Conservation (phyloP, 2,797 vertebrate species). For the Silurus aristotelis region DNA sequence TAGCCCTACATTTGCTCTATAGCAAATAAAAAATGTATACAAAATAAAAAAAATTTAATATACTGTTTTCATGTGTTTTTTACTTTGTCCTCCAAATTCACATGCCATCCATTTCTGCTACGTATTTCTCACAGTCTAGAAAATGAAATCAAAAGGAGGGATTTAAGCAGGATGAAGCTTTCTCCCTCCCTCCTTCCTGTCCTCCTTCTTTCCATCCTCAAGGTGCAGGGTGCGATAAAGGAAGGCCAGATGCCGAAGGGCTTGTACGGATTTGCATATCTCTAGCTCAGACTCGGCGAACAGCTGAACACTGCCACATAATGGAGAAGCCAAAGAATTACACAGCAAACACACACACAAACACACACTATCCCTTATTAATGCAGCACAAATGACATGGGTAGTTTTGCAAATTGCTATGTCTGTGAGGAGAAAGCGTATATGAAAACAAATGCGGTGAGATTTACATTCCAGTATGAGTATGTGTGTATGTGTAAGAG, state of each 20-base stretch:
- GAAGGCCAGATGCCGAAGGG: constrained; percentile 67
- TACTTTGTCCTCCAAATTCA: background rate
- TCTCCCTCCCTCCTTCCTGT: constrained; percentile 46
- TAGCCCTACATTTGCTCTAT: background rate
- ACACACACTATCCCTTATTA: background rate
- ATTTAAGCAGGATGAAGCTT: constrained; percentile 34
- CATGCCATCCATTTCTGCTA: constrained; percentile 3
- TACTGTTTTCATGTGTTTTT: no score
- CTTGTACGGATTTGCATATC: constrained; percentile 69
- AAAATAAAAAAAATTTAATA: no score
- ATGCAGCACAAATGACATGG: background rate
- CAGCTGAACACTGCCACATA: constrained; percentile 76
- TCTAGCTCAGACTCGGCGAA: constrained; percentile 27
- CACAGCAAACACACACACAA: constrained; percentile 59
- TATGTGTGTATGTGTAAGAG: background rate
- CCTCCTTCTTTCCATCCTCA: constrained; percentile 49
- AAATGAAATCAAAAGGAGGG: constrained; percentile 7
- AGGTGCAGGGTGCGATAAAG: constrained; percentile 80
- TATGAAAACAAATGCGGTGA: background rate
- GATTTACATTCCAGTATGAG: background rate
- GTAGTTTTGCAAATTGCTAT: background rate
- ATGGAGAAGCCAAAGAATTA: constrained; percentile 69
- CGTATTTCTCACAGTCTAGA: background rate
- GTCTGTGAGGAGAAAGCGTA: background rate
- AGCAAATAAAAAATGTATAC: background rate